Evolutionary conservation across 2,797 vertebrate genomes (phyloP).

Genomic region (Pangasius macronema): DNA sequence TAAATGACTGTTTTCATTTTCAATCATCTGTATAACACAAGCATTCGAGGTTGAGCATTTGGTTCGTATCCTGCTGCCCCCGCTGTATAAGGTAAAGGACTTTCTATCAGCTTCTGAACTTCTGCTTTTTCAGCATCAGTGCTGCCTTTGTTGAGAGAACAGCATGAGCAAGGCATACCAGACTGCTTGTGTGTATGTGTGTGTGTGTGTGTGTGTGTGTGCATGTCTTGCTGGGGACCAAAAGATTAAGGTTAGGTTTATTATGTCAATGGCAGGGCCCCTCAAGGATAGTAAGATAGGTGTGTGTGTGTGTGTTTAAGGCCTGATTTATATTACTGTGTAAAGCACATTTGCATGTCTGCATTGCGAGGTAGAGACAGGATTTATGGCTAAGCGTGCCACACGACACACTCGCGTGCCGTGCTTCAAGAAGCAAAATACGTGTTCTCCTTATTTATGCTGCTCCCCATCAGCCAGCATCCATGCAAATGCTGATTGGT

Average conservation of each 20-base stretch:
- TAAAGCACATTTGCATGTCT: neutral
- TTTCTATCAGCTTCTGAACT: conserved; percentile 19
- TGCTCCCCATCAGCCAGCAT: neutral
- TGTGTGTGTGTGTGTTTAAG: neutral
- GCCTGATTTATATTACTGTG: neutral
- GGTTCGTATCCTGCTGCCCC: conserved; percentile 20
- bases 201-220: neutral
- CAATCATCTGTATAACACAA: conserved; percentile 53
- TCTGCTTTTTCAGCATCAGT: conserved; percentile 51
- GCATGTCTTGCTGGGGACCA: conserved; percentile 6
- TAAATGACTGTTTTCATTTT: conserved; percentile 50
- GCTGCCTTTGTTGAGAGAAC: conserved; percentile 53
- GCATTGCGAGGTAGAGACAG: neutral
- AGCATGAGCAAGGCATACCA: conserved; percentile 45
- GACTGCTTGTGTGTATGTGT: conserved; percentile 14
- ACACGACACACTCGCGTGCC: neutral
- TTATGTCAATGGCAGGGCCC: neutral
- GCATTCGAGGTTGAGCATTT: conserved; percentile 7
- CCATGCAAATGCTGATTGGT: neutral
- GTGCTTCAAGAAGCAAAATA: neutral
- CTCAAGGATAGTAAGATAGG: neutral
- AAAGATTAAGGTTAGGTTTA: neutral
- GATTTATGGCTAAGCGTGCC: neutral
- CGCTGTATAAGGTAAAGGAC: conserved; percentile 15
- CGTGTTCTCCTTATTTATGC: too few species aligned